Base-by-base conservation (phyloP, 2,113 vertebrate species). In the Elaphurus davidianus region DNA sequence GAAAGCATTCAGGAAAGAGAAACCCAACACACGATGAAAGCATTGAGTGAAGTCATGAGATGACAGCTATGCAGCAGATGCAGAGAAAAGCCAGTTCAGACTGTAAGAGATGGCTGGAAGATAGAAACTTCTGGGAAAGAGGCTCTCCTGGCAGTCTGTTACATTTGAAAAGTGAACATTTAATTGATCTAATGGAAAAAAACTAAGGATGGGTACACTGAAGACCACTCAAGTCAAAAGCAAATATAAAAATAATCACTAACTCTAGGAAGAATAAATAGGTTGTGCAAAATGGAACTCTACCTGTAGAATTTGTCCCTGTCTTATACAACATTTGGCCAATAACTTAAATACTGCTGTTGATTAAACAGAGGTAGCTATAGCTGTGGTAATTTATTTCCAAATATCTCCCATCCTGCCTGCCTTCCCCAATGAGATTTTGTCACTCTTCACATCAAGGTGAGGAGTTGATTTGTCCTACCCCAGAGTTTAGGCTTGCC, bases 231-330 rank as follows among this genome's bases (percentile, higher is more conserved):
- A 82, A 27, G 4, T 47, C 17, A 9, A 36, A 95, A 95, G 50
- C 76, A 91, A 67, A 87, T 55, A 90, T 52, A 93, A 23, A 62
- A n/a, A 28, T 45, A 90, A 83, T 87, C 16, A 28, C 59, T 60
- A 96, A 40, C 43, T 62, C 5, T 30, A 76, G 15, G 28, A 91
- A 91, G n/a, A 97, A 23, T 64, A 94, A 97, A 95, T 89, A n/a
- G 11, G 17, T 28, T 74, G 8, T 79, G 4, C 15, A 90, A 94
- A 93, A 82, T 88, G 64, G 30, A 96, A 62, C 17, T 86, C 2
- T 27, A 82, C 23, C 54, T 93, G 12, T 64, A 60, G 67, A 64
- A 89, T 4, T 40, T 86, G 36, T 23, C 25, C 95, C 7, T 84
- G 25, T 23, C 14, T 3, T 71, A 15, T 78, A 76, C 0, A 85